Evolutionary conservation across 1,140 invertebrate genomes (phyloP), one percentile per base, ranked within the genome.

Genomic region (Fopius arisanus): DNA sequence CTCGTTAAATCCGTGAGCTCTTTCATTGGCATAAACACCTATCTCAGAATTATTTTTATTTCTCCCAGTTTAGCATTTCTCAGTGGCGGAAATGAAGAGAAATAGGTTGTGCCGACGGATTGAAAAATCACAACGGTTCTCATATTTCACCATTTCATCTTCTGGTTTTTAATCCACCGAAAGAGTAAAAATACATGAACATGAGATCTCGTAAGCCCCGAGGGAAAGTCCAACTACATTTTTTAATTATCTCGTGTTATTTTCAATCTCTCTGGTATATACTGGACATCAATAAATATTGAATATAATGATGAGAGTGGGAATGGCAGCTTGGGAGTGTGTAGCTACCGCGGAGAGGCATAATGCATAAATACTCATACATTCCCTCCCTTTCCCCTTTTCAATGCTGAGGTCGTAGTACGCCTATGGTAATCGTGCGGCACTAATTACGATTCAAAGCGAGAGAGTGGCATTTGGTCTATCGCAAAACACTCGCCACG

Each of bases 371-470:
- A 26, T 51, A 59, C 28, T 14, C n/a, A 29, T 65, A 29, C 33
- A 31, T 65, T 29, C 10, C 12, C 23, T n/a, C n/a, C 28, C 33
- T 29, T 65, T 29, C 10, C 12, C 23, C 28, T 7, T 16, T 29
- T 6, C 28, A 28, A 6, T 14, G 10, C 12, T 28, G 54, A 62
- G 54, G 26, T 51, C 14, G 26, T 62, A 28, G 41, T 41, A 69
- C 41, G 41, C 23, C 41, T 69, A 51, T 48, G 67, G 28, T n/a
- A 69, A 69, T 68, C 41, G 23, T 31, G 48, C 51, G 29, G 68
- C 68, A 70, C 68, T 70, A 70, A 70, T 70, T 70, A 59, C 31
- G 48, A 70, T 59, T 70, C 68, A 54, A 70, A 70, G 48, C 48
- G 51, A 69, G 41, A 33, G 37, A 70, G 48, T 48, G 48, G 68